Percentiles rank a stretch among this genome's conserved stretches.
These are phyloP conservation scores for Dusona sp. DNA, from an alignment of 2,888 invertebrate genomes.

Conservation along the genomic window DNA sequence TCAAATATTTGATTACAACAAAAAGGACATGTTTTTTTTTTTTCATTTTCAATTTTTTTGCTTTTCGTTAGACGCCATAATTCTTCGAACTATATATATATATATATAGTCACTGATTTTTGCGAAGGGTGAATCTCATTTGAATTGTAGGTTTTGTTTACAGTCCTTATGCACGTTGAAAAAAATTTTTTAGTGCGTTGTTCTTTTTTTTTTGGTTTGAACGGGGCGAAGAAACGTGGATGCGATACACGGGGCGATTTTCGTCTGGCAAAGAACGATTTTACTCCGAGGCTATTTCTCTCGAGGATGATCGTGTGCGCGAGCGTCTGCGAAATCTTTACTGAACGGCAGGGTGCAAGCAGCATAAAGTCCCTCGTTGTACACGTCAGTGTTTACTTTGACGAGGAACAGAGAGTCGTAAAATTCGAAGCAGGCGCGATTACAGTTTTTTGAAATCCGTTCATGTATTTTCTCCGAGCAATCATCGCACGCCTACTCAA, in stretches of 20 bases:
- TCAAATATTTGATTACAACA: neutral
- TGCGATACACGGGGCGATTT: conserved; percentile 31
- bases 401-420: conserved; percentile 74
- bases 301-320: conserved; percentile 12
- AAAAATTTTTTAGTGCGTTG: neutral
- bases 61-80: neutral
- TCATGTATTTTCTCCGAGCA: conserved; percentile 2
- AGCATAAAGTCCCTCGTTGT: conserved; percentile 34
- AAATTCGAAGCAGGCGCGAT: conserved; percentile 71
- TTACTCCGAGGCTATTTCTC: conserved; percentile 46
- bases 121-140: neutral
- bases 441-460: conserved; percentile 67
- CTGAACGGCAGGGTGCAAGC: neutral
- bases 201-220: neutral
- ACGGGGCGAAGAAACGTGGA: conserved; percentile 3
- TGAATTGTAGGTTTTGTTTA: neutral
- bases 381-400: conserved; percentile 75
- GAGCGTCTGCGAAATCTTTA: conserved; percentile 37
- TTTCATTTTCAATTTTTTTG: neutral
- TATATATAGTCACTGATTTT: neutral
- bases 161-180: neutral
- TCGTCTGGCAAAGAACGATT: conserved; percentile 52
- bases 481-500: conserved; percentile 53
- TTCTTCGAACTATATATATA: too few relatives aligned
- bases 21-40: neutral